Conservation (phyloP, 2,888 invertebrate species). For the Phengaris alcon region DNA sequence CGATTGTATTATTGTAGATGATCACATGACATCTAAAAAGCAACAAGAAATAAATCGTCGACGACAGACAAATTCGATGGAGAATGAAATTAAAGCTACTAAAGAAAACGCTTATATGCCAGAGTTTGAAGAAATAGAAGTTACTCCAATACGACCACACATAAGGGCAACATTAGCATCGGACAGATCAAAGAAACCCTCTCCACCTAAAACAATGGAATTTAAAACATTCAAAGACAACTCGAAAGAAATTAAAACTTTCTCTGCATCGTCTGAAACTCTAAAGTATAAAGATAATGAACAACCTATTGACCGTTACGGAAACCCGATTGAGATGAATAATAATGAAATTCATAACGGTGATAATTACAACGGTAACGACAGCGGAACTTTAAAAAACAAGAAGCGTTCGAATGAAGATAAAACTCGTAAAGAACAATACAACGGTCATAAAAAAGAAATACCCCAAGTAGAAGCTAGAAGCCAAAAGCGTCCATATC, state of each 20-base stretch:
- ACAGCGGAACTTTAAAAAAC: slow-evolving; percentile 72
- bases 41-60: slow-evolving; percentile 73
- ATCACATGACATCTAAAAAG: slow-evolving; percentile 81
- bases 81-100: slow-evolving; percentile 64
- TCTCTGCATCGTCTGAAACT: slow-evolving; percentile 75
- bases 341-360: slow-evolving; percentile 62
- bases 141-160: slow-evolving; percentile 72
- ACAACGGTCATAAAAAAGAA: slow-evolving; percentile 60
- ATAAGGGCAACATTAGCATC: slow-evolving; percentile 66
- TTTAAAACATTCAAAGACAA: slow-evolving; percentile 76
- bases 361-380: slow-evolving; percentile 63
- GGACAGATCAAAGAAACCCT: slow-evolving; percentile 64
- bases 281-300: slow-evolving; percentile 73
- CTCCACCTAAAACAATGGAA: slow-evolving; percentile 72
- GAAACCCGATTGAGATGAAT: slow-evolving; percentile 66
- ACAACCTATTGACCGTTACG: slow-evolving; percentile 64
- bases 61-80: slow-evolving; percentile 61
- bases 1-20: slow-evolving; percentile 91
- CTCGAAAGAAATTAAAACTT: slow-evolving; percentile 73
- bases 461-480: slow-evolving; percentile 66
- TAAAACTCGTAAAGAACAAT: slow-evolving; percentile 56
- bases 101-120: slow-evolving; percentile 73
- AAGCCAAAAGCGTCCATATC: slow-evolving; percentile 58
- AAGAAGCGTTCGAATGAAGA: slow-evolving; percentile 71
- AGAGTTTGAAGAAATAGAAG: slow-evolving; percentile 75